Evolutionary conservation across 2,888 invertebrate species (phyloP).

Genomic region (Diaphora mendica): DNA sequence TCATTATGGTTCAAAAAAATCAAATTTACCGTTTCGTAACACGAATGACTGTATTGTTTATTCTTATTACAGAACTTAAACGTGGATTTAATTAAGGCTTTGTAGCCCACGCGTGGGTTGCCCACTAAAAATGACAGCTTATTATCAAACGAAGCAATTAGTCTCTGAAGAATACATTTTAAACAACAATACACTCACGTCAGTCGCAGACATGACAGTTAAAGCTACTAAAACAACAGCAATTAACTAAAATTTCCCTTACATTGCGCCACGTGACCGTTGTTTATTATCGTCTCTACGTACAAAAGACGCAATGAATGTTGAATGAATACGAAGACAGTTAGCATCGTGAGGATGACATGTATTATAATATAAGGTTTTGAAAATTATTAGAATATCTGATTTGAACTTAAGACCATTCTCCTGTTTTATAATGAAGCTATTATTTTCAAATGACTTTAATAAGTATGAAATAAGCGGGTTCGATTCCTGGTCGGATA

Average conservation of each 20-base stretch:
- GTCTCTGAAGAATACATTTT: constrained; percentile 43
- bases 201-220: constrained; percentile 29
- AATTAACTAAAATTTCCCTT: constrained; percentile 25
- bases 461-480: neutral
- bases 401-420: neutral
- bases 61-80: neutral
- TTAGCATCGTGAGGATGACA: constrained; percentile 38
- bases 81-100: neutral
- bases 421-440: neutral
- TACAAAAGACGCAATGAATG: constrained; percentile 31
- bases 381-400: constrained; percentile 31
- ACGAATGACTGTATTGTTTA: neutral
- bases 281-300: constrained; percentile 20
- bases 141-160: constrained; percentile 31
- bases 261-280: constrained; percentile 34
- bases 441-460: neutral
- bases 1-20: neutral
- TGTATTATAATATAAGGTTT: constrained; percentile 35
- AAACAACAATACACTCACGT: constrained; percentile 43
- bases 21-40: neutral
- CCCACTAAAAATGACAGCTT: constrained; percentile 15
- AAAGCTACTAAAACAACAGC: constrained; percentile 14
- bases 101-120: neutral
- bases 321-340: constrained; percentile 32
- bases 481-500: neutral